Conservation (phyloP, 2,113 vertebrate species). For the Antechinus stuartii region DNA sequence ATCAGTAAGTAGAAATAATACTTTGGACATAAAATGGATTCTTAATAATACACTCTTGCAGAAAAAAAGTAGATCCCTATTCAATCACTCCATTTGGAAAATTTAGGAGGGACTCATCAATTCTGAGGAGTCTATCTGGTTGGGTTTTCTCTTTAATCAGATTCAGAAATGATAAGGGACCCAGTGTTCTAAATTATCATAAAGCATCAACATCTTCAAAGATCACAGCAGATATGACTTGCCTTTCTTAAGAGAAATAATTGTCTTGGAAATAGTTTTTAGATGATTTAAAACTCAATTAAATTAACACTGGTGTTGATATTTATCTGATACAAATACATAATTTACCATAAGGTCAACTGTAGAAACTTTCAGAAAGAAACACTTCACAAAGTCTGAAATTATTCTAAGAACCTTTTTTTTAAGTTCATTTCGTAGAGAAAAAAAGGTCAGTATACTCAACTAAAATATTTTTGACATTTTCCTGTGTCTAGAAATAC, state of each 20-base stretch:
- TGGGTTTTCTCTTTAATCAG: not conserved
- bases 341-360: not conserved
- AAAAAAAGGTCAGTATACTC: not conserved
- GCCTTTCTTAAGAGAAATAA: not conserved
- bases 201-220: not conserved
- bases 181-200: not conserved
- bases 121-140: constrained; percentile 27
- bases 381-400: not conserved
- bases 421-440: not conserved
- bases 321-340: not conserved
- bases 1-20: not conserved
- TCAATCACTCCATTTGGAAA: constrained; percentile 51
- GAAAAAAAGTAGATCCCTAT: constrained; percentile 52
- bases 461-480: not conserved
- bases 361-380: constrained; percentile 12
- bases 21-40: not conserved
- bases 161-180: constrained; percentile 9
- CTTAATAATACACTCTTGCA: not conserved
- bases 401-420: constrained; percentile 1
- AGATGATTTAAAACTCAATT: constrained; percentile 1
- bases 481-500: not conserved
- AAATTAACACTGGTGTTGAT: not conserved
- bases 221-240: not conserved
- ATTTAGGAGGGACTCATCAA: constrained; percentile 36
- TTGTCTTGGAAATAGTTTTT: not conserved